Conservation (phyloP, 2,888 invertebrate genomes). For the Coecobrya sp. region DNA sequence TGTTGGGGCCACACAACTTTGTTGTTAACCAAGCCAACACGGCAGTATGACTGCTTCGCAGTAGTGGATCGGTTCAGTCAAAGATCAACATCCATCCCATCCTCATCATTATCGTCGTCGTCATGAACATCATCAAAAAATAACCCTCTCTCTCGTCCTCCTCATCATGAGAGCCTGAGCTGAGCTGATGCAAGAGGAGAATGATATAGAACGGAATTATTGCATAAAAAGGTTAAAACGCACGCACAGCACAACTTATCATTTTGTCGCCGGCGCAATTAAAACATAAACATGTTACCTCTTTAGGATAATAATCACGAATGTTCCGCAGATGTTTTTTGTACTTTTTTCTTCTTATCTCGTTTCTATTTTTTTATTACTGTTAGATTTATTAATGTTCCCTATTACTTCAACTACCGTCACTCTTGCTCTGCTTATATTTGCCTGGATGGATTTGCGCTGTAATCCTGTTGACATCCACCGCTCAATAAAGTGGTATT, state of each 20-base stretch:
- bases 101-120: slow-evolving; percentile 1
- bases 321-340: slow-evolving; percentile 31
- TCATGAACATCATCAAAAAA: slow-evolving; percentile 4
- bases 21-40: not conserved
- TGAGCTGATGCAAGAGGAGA: slow-evolving; percentile 37
- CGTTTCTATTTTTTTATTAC: not conserved
- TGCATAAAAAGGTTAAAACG: slow-evolving; percentile 27
- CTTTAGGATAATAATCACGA: slow-evolving; percentile 9
- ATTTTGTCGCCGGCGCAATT: slow-evolving; percentile 15
- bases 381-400: not conserved
- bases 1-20: slow-evolving; percentile 8
- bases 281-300: slow-evolving; percentile 47
- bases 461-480: slow-evolving; percentile 11
- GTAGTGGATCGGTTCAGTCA: slow-evolving; percentile 10
- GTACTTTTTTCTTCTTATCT: not conserved
- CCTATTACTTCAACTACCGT: not conserved
- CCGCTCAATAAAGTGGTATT: not conserved
- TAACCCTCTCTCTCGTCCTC: not conserved
- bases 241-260: slow-evolving; percentile 7
- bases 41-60: not conserved
- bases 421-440: not conserved
- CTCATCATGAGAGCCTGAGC: not conserved
- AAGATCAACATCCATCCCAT: slow-evolving; percentile 45
- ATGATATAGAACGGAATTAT: not conserved
- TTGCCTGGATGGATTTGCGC: not conserved